Conservation (phyloP, 2,888 invertebrate species). For the Macrosoma leucophasiata region DNA sequence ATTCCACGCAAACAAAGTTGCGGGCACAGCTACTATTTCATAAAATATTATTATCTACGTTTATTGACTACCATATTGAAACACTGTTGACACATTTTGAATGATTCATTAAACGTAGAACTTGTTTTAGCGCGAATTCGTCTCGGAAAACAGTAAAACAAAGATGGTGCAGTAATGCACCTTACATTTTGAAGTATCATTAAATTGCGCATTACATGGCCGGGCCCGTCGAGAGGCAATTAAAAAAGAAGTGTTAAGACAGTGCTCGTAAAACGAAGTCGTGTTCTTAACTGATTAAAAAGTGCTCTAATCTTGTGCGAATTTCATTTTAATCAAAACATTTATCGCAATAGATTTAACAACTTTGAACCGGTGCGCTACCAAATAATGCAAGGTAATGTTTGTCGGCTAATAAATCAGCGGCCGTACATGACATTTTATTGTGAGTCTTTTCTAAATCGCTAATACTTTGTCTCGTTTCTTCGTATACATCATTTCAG, state of each 20-base stretch:
- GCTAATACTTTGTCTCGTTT: too few relatives aligned
- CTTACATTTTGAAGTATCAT: slow-evolving; percentile 72
- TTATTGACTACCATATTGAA: slow-evolving; percentile 17
- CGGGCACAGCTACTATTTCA: too few relatives aligned
- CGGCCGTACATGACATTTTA: too few relatives aligned
- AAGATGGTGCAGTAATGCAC: slow-evolving; percentile 70
- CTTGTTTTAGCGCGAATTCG: slow-evolving; percentile 37
- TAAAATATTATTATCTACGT: too few relatives aligned
- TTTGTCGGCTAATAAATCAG: background rate
- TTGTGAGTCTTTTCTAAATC: too few relatives aligned
- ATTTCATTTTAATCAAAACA: slow-evolving; percentile 53
- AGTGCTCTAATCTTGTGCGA: slow-evolving; percentile 48
- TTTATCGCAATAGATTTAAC: slow-evolving; percentile 39
- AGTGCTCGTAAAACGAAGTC: slow-evolving; percentile 65
- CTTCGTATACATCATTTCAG: too few relatives aligned
- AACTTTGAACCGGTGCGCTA: slow-evolving; percentile 27
- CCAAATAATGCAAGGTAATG: slow-evolving; percentile 5
- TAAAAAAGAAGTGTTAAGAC: slow-evolving; percentile 71
- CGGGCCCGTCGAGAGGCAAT: slow-evolving; percentile 62
- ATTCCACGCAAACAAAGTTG: too few relatives aligned
- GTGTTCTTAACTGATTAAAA: slow-evolving; percentile 70
- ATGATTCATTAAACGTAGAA: slow-evolving; percentile 29
- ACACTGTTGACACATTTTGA: slow-evolving; percentile 8
- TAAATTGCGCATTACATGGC: slow-evolving; percentile 68
- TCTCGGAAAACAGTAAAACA: slow-evolving; percentile 51